Evolutionary conservation across 2,113 vertebrate species (phyloP).

Genomic region (Microcebus jonahi): DNA sequence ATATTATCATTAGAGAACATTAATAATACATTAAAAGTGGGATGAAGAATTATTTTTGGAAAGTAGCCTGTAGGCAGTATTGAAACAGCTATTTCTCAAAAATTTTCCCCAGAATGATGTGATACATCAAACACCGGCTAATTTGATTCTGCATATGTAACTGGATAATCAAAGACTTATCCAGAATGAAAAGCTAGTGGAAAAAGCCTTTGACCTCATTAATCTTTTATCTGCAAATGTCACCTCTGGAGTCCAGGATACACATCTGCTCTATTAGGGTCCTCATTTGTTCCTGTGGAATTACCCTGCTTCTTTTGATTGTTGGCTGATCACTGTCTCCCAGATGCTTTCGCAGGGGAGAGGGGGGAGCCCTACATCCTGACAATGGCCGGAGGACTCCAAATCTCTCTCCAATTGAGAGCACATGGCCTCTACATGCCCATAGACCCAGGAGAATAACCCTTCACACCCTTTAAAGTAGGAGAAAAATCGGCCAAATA

Average conservation of each 20-base stretch:
- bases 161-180: background rate
- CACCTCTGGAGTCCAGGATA: background rate
- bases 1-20: slow-evolving; percentile 6
- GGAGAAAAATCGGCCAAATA: background rate
- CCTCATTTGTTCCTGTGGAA: background rate
- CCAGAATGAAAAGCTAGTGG: slow-evolving; percentile 1
- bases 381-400: background rate
- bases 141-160: slow-evolving; percentile 12
- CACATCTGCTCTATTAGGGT: background rate
- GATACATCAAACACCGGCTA: background rate
- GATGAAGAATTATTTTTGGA: slow-evolving; percentile 23
- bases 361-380: background rate
- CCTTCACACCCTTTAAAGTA: background rate
- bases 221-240: background rate
- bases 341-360: background rate
- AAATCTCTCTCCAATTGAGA: background rate
- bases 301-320: background rate
- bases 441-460: background rate
- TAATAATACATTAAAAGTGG: slow-evolving; percentile 21
- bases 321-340: background rate
- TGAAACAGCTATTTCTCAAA: slow-evolving; percentile 46
- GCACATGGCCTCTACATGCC: background rate
- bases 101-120: background rate
- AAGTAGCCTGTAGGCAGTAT: background rate
- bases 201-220: background rate